Conservation (phyloP, 2,888 invertebrate species). For the Beris chalybata region DNA sequence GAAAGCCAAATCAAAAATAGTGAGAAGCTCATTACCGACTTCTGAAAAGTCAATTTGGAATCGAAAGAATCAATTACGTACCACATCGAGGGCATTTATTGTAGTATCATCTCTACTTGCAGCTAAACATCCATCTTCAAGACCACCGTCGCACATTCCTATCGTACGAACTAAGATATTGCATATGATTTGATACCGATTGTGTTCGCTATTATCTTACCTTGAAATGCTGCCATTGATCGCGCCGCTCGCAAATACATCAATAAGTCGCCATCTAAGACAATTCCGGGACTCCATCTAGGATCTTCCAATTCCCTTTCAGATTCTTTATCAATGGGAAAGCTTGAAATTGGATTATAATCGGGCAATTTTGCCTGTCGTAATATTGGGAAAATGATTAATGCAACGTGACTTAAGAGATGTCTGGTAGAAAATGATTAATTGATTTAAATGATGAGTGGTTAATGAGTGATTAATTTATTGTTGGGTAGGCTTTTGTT, state of each 20-base stretch:
- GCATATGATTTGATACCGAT: neutral
- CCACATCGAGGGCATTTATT: constrained; percentile 93
- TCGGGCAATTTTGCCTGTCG: constrained; percentile 58
- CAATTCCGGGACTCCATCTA: constrained; percentile 92
- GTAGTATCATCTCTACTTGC: constrained; percentile 97
- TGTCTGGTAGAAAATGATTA: constrained; percentile 5
- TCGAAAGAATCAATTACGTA: constrained; percentile 52
- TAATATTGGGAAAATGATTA: constrained; percentile 8
- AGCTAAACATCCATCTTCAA: constrained; percentile 95
- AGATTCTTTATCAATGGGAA: constrained; percentile 57
- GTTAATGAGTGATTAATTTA: constrained; percentile 32
- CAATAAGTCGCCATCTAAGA: constrained; percentile 90
- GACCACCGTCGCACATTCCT: constrained; percentile 98
- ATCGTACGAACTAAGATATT: constrained; percentile 12
- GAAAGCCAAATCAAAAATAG: too few relatives aligned
- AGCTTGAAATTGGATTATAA: constrained; percentile 59
- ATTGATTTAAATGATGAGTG: constrained; percentile 30
- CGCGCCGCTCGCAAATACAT: constrained; percentile 97
- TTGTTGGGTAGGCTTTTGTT: too few relatives aligned
- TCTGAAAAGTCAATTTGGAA: too few relatives aligned
- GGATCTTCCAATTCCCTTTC: constrained; percentile 73
- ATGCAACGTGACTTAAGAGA: neutral
- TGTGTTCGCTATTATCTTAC: constrained; percentile 40
- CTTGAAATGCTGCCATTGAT: constrained; percentile 96
- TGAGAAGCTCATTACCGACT: too few relatives aligned